Evolutionary conservation across 2,113 vertebrate genomes (phyloP).

Genomic region (Mola mola): DNA sequence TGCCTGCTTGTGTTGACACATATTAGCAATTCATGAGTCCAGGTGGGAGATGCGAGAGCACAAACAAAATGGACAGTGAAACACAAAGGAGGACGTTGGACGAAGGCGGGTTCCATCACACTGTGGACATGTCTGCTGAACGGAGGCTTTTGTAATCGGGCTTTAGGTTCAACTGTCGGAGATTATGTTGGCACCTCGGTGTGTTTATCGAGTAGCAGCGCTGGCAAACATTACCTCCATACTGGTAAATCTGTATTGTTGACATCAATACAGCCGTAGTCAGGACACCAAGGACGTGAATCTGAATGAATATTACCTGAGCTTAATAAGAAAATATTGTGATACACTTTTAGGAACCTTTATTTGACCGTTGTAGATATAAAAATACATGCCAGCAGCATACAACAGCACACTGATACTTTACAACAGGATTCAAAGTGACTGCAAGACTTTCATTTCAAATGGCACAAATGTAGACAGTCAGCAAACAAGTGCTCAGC

Average conservation of each 20-base stretch:
- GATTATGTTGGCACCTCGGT: conserved; percentile 14
- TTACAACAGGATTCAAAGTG: too few species aligned
- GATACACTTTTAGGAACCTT: too few species aligned
- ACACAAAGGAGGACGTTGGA: conserved; percentile 52
- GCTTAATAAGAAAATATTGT: background rate
- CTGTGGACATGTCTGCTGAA: conserved; percentile 35
- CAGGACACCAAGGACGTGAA: conserved; percentile 1
- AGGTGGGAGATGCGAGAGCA: conserved; percentile 44
- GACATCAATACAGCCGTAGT: conserved; percentile 13
- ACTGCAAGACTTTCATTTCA: too few species aligned
- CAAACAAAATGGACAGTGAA: conserved; percentile 24
- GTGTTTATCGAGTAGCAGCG: conserved; percentile 27
- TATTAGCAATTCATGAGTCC: conserved; percentile 59
- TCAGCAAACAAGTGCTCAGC: background rate
- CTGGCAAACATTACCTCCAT: conserved; percentile 33
- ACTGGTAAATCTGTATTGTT: conserved; percentile 13
- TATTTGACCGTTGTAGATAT: too few species aligned
- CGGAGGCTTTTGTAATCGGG: conserved; percentile 55
- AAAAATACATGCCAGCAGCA: background rate
- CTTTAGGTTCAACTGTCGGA: conserved; percentile 44
- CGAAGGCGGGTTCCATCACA: conserved; percentile 29
- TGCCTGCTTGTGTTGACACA: conserved; percentile 37
- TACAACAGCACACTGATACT: too few species aligned
- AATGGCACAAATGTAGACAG: conserved; percentile 2
- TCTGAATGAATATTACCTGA: conserved; percentile 7